Conservation (phyloP, 2,113 vertebrate species). For the Ascaphus truei region DNA sequence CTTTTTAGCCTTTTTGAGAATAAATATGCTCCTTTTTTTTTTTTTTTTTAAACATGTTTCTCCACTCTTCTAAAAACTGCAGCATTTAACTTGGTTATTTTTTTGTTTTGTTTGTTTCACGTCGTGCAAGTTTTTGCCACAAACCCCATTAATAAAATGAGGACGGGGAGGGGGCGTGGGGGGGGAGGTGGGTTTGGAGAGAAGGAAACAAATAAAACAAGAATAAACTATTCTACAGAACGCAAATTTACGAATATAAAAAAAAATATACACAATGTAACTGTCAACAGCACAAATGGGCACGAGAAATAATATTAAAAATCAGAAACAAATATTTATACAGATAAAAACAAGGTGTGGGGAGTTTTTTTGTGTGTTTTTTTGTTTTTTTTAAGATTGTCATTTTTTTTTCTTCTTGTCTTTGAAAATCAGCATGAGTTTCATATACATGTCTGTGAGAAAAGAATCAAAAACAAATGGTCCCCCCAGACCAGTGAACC, state of each 20-base stretch:
- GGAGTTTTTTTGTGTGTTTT: constrained; percentile 12
- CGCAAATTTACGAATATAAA: constrained; percentile 65
- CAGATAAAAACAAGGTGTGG: constrained; percentile 67
- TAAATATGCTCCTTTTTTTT: constrained; percentile 69
- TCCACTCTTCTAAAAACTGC: constrained; percentile 89
- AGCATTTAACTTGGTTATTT: constrained; percentile 90
- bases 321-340: constrained; percentile 70
- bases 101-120: constrained; percentile 50
- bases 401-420: constrained; percentile 53
- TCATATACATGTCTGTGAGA: constrained; percentile 21
- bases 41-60: constrained; percentile 64
- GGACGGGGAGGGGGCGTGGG: too few species aligned
- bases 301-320: constrained; percentile 78
- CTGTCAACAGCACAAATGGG: constrained; percentile 86
- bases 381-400: constrained; percentile 52
- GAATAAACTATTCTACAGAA: constrained; percentile 76
- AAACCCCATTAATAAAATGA: constrained; percentile 65
- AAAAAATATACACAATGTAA: constrained; percentile 81
- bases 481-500: constrained; percentile 31
- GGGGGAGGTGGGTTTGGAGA: too few species aligned
- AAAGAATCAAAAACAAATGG: background rate
- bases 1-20: constrained; percentile 80
- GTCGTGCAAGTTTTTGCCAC: constrained; percentile 81
- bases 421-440: constrained; percentile 35
- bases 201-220: constrained; percentile 51